Conservation (phyloP, 2,888 invertebrate genomes). For the Callyntrura sp. region DNA sequence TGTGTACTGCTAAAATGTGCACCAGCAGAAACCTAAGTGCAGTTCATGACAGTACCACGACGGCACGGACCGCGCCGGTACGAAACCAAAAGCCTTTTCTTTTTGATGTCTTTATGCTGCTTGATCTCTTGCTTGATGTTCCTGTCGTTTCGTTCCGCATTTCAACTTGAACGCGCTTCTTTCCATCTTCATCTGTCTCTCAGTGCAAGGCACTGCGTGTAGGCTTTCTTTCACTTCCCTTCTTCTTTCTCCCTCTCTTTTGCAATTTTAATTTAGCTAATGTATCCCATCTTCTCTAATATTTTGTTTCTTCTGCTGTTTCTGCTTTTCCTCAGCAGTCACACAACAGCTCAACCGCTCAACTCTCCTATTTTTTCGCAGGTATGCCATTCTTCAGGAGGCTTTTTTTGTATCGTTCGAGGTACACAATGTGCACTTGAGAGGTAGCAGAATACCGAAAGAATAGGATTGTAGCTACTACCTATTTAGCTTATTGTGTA, state of each 20-base stretch:
- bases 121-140: constrained; percentile 36
- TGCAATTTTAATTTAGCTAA: constrained; percentile 77
- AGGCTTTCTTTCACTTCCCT: neutral
- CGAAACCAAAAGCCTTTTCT: constrained; percentile 17
- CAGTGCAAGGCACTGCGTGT: constrained; percentile 35
- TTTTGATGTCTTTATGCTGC: neutral
- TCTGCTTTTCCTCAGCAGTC: constrained; percentile 52
- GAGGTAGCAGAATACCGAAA: neutral
- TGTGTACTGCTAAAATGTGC: neutral
- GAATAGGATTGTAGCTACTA: neutral
- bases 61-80: neutral
- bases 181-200: neutral
- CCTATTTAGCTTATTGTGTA: too few relatives aligned
- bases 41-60: constrained; percentile 54
- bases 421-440: neutral
- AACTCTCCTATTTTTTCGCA: constrained; percentile 6
- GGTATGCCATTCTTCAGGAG: constrained; percentile 18
- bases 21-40: neutral
- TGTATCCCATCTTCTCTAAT: constrained; percentile 68
- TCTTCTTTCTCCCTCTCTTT: constrained; percentile 67
- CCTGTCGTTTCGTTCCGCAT: neutral
- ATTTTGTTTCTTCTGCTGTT: constrained; percentile 56
- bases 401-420: too few relatives aligned
- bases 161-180: constrained; percentile 1
- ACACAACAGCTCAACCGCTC: constrained; percentile 1